Conservation (phyloP, 2,797 vertebrate genomes). For the Nannoperca australis region DNA sequence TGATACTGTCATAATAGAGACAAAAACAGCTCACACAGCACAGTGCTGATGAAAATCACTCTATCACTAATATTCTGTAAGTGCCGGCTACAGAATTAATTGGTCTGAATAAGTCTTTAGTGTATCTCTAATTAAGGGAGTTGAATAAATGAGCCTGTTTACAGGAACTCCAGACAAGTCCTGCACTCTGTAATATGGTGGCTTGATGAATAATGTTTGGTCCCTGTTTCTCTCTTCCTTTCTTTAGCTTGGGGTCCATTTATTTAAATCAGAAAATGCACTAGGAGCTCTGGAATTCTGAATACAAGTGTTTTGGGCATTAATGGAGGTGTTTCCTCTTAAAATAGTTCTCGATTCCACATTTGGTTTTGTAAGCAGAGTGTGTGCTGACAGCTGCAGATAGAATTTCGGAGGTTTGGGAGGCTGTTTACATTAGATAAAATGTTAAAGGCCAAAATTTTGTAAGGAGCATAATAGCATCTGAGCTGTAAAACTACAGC, state of each 20-base stretch:
- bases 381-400: neutral
- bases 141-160: neutral
- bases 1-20: neutral
- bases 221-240: neutral
- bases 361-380: constrained; percentile 19
- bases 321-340: constrained; percentile 6
- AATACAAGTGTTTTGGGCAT: neutral
- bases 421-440: constrained; percentile 13
- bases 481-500: constrained; percentile 4
- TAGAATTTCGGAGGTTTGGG: constrained; percentile 13
- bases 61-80: no score
- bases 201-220: neutral
- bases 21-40: neutral
- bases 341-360: constrained; percentile 14
- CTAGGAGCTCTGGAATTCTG: neutral
- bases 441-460: neutral
- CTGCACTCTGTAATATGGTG: neutral
- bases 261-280: neutral
- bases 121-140: neutral
- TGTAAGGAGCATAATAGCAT: neutral
- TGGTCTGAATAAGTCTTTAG: constrained; percentile 9
- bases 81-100: constrained; percentile 16
- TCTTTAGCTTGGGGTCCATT: neutral
- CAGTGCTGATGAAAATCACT: neutral
- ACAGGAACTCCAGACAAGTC: neutral